These are phyloP conservation scores for Eurypyga helias DNA, from an alignment of 2,113 vertebrate genomes.

Conservation along the genomic window DNA sequence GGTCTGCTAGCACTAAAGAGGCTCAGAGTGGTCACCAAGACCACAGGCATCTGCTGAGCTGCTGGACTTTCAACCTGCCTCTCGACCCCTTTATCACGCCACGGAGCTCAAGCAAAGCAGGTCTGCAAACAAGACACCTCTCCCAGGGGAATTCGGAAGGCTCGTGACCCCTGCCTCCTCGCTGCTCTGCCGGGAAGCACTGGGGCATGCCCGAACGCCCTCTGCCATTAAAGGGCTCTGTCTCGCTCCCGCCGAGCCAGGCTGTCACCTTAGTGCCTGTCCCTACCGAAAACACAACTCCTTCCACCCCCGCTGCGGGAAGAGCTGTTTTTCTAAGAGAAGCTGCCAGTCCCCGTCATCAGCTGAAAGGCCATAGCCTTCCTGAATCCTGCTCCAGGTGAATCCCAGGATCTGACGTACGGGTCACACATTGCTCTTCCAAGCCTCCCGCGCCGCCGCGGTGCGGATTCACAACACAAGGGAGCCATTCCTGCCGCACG, in stretches of 20 bases:
- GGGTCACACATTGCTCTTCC: not conserved
- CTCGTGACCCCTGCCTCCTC: not conserved
- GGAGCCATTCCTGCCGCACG: not conserved
- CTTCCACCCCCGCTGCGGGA: not conserved
- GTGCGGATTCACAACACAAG: not conserved
- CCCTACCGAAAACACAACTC: not conserved
- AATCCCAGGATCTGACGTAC: not conserved
- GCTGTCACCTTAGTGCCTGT: not conserved
- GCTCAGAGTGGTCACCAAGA: not conserved
- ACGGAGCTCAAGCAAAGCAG: not conserved
- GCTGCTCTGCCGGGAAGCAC: not conserved
- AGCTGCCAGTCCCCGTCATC: not conserved
- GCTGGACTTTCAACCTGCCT: not conserved
- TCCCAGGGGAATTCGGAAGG: not conserved
- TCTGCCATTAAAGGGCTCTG: not conserved
- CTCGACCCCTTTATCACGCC: not conserved
- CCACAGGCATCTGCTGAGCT: not conserved
- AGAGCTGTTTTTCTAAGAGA: not conserved
- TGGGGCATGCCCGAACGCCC: not conserved
- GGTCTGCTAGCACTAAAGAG: not conserved
- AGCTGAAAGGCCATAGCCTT: not conserved
- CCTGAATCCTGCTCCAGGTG: not conserved
- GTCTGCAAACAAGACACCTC: not conserved
- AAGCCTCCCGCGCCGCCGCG: not conserved
- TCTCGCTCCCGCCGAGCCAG: not conserved